Evolutionary conservation across 2,888 invertebrate genomes (phyloP).

Genomic region (Rhaphigaster nebulosa): DNA sequence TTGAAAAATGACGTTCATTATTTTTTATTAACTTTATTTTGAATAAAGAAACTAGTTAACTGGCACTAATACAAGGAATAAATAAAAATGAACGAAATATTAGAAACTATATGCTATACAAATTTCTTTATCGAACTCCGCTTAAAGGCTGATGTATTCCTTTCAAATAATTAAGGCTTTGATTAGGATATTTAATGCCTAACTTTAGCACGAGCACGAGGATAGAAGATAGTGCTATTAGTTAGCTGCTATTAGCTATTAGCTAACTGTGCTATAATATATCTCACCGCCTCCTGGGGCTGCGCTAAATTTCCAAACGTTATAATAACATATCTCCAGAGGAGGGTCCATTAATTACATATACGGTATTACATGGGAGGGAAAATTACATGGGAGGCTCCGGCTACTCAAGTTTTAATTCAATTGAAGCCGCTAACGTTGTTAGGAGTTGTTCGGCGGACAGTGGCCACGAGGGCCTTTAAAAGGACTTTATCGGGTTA

Average conservation of each 20-base stretch:
- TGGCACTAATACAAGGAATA: background rate
- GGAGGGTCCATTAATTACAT: conserved; percentile 19
- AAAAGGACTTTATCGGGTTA: conserved; percentile 8
- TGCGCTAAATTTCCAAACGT: background rate
- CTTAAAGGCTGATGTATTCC: background rate
- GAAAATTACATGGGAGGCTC: too few species aligned
- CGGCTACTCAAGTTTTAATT: conserved; percentile 30
- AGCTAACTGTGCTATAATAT: background rate
- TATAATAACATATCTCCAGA: conserved; percentile 14
- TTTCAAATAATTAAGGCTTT: background rate
- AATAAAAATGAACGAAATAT: background rate
- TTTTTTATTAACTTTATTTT: too few species aligned
- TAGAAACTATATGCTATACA: background rate
- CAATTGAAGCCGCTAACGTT: background rate
- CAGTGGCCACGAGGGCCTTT: background rate
- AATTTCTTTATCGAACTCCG: background rate
- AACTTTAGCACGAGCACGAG: background rate
- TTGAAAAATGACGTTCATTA: too few species aligned
- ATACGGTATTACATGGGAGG: background rate
- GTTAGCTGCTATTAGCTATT: too few species aligned
- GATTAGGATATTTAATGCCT: background rate
- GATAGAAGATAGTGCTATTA: background rate
- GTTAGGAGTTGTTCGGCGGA: background rate
- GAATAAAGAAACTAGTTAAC: background rate
- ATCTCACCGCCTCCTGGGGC: background rate